Percentiles rank a stretch among this genome's conserved stretches.
Conservation (phyloP, 2,113 vertebrate genomes). For the Corvus cornix region DNA sequence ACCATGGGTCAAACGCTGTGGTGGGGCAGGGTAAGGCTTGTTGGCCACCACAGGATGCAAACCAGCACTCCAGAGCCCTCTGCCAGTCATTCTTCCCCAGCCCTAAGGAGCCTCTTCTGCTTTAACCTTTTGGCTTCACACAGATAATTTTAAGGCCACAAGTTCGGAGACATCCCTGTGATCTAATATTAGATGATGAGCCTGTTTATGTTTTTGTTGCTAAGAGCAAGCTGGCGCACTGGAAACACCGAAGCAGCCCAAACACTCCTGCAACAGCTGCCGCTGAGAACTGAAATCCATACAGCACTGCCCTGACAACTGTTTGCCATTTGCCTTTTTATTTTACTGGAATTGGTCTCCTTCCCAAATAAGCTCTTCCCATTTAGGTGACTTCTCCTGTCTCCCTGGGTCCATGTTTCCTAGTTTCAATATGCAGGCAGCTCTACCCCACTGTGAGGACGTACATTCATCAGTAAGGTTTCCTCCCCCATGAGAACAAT, state of each 20-base stretch:
- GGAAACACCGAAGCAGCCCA: constrained; percentile 59
- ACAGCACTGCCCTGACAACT: constrained; percentile 41
- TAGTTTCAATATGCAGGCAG: not conserved
- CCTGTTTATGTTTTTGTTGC: constrained; percentile 73
- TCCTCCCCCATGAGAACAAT: not conserved
- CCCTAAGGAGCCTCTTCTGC: not conserved
- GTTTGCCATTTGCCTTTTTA: not conserved
- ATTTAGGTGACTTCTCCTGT: not conserved
- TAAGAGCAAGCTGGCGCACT: constrained; percentile 68
- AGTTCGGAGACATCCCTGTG: not conserved
- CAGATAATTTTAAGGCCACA: constrained; percentile 4
- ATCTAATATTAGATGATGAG: constrained; percentile 69
- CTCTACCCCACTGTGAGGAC: not conserved
- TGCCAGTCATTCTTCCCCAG: not conserved
- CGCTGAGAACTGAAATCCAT: constrained; percentile 10
- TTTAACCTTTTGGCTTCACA: constrained; percentile 37
- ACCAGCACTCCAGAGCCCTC: not conserved
- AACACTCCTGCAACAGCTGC: constrained; percentile 66
- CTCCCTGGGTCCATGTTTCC: not conserved
- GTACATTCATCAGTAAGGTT: not conserved
- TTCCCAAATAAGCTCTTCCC: not conserved
- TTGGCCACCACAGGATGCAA: not conserved
- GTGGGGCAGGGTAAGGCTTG: not conserved
- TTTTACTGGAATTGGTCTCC: not conserved
- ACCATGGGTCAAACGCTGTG: fast-evolving